phyloP scores from a whole-genome alignment of 2,888 invertebrate genomes.

The Drosophila subsilvestris region DNA sequence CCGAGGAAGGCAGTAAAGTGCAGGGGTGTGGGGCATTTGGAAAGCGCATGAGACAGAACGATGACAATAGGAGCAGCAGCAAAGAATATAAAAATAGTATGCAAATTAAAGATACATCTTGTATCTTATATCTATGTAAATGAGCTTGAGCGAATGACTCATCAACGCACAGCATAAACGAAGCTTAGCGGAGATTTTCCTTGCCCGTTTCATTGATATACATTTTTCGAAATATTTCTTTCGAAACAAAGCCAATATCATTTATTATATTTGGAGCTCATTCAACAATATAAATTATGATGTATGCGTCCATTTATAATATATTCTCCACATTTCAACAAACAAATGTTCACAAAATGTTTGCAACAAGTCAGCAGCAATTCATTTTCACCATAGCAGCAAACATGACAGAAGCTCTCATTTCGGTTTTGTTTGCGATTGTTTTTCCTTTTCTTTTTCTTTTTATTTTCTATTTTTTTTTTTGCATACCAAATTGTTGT shows the following conservation, averaged over 20 bases:
- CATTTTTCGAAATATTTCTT: not conserved
- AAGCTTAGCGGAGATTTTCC: too few relatives aligned
- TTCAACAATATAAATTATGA: not conserved
- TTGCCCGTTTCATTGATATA: not conserved
- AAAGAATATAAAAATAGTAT: not conserved
- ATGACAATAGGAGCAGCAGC: not conserved
- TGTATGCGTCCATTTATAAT: not conserved
- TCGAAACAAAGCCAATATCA: too few relatives aligned
- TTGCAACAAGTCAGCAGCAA: conserved; percentile 51
- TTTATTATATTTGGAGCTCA: not conserved
- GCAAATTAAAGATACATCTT: too few relatives aligned
- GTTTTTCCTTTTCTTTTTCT: conserved; percentile 23
- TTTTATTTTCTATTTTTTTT: not conserved
- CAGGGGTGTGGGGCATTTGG: conserved; percentile 7
- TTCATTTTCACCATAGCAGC: conserved; percentile 61
- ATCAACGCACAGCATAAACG: not conserved
- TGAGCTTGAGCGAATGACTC: not conserved
- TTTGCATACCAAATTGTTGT: conserved; percentile 32
- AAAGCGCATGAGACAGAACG: not conserved
- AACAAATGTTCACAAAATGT: conserved; percentile 32
- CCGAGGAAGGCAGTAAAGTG: not conserved
- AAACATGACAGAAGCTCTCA: conserved; percentile 53
- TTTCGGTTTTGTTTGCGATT: not conserved
- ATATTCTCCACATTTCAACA: conserved; percentile 7
- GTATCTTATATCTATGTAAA: too few relatives aligned